Evolutionary conservation across 2,113 vertebrate genomes (phyloP), one percentile per base, ranked within the genome.

Genomic region (Tachysurus vachellii): DNA sequence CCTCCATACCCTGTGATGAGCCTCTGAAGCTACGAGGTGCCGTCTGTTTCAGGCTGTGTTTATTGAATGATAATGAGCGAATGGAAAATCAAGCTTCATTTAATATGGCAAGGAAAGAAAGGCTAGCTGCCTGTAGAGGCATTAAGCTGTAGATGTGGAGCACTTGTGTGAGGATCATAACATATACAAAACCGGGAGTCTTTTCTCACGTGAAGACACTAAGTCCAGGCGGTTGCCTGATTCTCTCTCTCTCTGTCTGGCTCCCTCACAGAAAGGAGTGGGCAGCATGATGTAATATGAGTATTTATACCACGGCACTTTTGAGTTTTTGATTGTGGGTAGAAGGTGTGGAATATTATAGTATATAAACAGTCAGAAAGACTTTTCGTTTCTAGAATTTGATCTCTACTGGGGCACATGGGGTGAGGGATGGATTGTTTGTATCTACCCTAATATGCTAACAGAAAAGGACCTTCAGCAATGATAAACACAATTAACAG

Each of bases 31-130:
- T 61, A 42, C 70, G 82, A 56, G 61, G 62, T 66, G 57, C 54
- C 42, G 56, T 61, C 87, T 82, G 80, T 80, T 89, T 54, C 70
- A 59, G 57, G 57, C 31, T 31, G 23, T 47, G 53, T 76, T 87
- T 87, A 82, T 85, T 80, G 42, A 44, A 84, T 28, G 31, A 66
- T 66, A 85, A 82, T 81, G 88, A 86, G 59, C 17, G 57, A 83
- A 76, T 89, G 88, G 88, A 89, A 89, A 86, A 31, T 83, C 80
- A 84, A 53, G 56, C n/a, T 28, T 42, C 23, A 79, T 81, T 73
- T 84, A 73, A 73, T 56, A 56, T 89, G 85, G 77, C 26, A 28
- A 68, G 36, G 83, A 81, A 59, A 85, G 23, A 85, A 76, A 84
- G 59, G 75, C n/a, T 76, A 56, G 62, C 56, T 84, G 85, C 36